Base-by-base conservation (phyloP, 2,797 vertebrate species). In the Gouania willdenowi region DNA sequence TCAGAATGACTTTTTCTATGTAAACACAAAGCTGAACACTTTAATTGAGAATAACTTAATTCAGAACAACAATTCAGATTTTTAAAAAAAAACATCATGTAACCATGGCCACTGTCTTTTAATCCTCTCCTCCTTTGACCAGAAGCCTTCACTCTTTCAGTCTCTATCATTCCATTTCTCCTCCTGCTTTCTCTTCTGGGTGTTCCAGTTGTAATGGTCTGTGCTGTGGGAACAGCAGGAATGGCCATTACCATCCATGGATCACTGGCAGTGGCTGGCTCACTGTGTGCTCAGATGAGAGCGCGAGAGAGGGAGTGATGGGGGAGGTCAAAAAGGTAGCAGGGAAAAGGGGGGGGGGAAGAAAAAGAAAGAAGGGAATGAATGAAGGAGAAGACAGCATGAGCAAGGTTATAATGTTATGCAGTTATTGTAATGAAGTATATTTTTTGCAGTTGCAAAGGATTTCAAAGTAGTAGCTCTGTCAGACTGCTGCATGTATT, bases 221-320 rank as follows among this genome's bases (percentile, higher is more conserved):
- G 74, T 82, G 79, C 72, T 53, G 54, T 66, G 60, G 51, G 53
- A 88, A 85, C 89, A 88, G 84, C 87, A 84, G 89, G 89, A 86
- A 83, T 73, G 72, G 79, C 86, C 84, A 89, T 91, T 83, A 89
- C 83, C 60, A 13, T 81, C 76, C 84, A 85, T n/a, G 88, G 88
- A 89, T 92, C 89, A 88, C 75, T 77, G 85, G 82, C 75, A 79
- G 81, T 22, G 85, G 85, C 66, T 64, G 41, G 72, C 42, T 66
- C 52, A 73, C 68, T 38, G 68, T 15, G 54, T 64, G 69, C 27
- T 57, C 55, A 47, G 47, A 74, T 53, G 56, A 69, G 59, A 60
- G 51, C 35, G 40, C 20, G 38, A 57, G 36, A 26, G 30, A 37
- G 16, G 12, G 25, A 26, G 25, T 2, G 12, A 16, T 22, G 22